These are phyloP conservation scores for Lanius ludovicianus DNA, from an alignment of 2,113 vertebrate genomes.

Conservation along the genomic window DNA sequence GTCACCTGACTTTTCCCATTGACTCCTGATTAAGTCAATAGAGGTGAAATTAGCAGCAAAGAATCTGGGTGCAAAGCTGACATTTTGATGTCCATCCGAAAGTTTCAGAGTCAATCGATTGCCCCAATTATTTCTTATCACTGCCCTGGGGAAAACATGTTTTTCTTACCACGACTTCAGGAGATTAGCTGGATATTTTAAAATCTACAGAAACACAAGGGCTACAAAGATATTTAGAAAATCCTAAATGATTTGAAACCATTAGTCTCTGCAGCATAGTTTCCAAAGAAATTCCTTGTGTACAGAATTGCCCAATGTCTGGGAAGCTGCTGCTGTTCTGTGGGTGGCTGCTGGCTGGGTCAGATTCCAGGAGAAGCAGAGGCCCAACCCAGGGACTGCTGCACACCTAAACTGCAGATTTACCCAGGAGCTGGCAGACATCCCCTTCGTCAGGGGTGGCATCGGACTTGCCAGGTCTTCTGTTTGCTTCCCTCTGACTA, in stretches of 20 bases:
- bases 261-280: neutral
- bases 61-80: neutral
- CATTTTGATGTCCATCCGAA: neutral
- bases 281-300: neutral
- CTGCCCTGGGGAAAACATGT: rapidly evolving
- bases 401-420: conserved; percentile 19
- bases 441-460: neutral
- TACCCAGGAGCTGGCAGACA: neutral
- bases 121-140: neutral
- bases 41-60: neutral
- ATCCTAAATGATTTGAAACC: neutral
- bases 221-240: neutral
- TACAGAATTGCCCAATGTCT: neutral
- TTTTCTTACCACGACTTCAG: neutral
- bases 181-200: neutral
- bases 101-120: neutral
- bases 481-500: conserved; percentile 3
- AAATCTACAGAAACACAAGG: neutral
- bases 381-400: neutral
- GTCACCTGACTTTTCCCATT: neutral
- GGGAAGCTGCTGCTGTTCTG: neutral
- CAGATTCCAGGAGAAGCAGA: neutral
- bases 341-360: neutral
- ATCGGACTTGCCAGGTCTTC: neutral
- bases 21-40: neutral